phyloP scores from a whole-genome alignment of 2,797 vertebrate genomes.

The Pagetopsis macropterus region DNA sequence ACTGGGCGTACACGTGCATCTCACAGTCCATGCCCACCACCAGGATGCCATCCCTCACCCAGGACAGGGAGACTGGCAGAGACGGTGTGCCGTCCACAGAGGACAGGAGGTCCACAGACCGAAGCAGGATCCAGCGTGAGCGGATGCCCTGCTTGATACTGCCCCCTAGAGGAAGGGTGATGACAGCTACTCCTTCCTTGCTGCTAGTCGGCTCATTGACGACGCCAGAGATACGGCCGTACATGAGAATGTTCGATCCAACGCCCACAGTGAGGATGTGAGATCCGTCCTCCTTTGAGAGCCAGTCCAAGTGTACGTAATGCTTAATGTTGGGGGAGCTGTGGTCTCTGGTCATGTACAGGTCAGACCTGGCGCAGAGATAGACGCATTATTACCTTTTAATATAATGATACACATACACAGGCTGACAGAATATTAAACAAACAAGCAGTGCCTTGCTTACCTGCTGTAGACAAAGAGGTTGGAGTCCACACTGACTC shows the following conservation, averaged over 20 bases:
- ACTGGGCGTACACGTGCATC: conserved; percentile 99
- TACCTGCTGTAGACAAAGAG: conserved; percentile 97
- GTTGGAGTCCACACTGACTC: conserved; percentile 97
- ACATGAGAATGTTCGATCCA: conserved; percentile 98
- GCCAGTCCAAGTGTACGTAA: conserved; percentile 98
- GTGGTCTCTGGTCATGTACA: conserved; percentile 90
- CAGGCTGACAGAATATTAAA: background rate
- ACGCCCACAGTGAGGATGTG: conserved; percentile 98
- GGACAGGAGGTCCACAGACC: conserved; percentile 93
- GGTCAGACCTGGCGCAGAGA: conserved; percentile 87
- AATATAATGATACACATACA: background rate
- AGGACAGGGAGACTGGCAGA: conserved; percentile 95
- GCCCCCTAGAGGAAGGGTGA: conserved; percentile 96
- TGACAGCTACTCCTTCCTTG: conserved; percentile 96
- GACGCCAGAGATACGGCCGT: conserved; percentile 95
- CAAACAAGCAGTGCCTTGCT: conserved; percentile 14
- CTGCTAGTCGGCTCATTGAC: conserved; percentile 92
- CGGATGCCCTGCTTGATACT: conserved; percentile 98
- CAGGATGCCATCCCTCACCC: conserved; percentile 97
- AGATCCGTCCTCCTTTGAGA: conserved; percentile 98
- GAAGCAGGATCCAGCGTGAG: conserved; percentile 95
- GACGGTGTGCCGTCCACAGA: conserved; percentile 97
- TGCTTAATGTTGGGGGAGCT: conserved; percentile 94
- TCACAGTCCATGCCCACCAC: conserved; percentile 99
- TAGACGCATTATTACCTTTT: background rate